phyloP scores from a whole-genome alignment of 2,888 invertebrate genomes.

The Agrochola lota region DNA sequence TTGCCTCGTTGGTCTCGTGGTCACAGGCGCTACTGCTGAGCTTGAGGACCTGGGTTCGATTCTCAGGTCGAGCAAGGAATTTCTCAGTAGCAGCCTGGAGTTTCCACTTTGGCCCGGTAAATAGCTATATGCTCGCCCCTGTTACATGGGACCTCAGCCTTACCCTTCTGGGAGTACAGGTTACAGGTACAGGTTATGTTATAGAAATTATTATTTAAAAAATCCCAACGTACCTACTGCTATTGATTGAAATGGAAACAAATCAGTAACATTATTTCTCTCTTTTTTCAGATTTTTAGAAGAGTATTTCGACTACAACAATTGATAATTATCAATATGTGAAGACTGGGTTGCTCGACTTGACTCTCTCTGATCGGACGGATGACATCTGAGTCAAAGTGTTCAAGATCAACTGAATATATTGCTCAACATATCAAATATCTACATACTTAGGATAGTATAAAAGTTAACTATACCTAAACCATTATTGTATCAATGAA shows the following conservation, averaged over 20 bases:
- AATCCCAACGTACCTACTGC: not conserved
- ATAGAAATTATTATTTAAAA: not conserved
- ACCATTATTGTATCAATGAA: not conserved
- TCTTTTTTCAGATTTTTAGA: slow-evolving; percentile 1
- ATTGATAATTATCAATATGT: not conserved
- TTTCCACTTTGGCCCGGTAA: not conserved
- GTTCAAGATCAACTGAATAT: too few species aligned
- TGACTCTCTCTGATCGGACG: not conserved
- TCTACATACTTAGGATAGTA: not conserved
- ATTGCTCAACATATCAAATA: not conserved
- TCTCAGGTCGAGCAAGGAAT: not conserved
- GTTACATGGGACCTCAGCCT: not conserved
- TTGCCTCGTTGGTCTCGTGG: not conserved
- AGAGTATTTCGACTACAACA: not conserved
- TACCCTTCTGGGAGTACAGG: not conserved
- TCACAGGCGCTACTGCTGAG: not conserved
- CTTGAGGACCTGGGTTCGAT: not conserved
- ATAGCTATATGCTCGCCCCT: not conserved
- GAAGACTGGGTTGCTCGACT: not conserved
- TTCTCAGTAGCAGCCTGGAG: not conserved
- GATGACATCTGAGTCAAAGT: not conserved
- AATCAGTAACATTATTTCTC: not conserved
- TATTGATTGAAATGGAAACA: not conserved
- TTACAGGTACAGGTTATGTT: too few species aligned
- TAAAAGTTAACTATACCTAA: not conserved